Evolutionary conservation across 23 tunicate genomes (phyloP).

Genomic region (Diplosoma virens): DNA sequence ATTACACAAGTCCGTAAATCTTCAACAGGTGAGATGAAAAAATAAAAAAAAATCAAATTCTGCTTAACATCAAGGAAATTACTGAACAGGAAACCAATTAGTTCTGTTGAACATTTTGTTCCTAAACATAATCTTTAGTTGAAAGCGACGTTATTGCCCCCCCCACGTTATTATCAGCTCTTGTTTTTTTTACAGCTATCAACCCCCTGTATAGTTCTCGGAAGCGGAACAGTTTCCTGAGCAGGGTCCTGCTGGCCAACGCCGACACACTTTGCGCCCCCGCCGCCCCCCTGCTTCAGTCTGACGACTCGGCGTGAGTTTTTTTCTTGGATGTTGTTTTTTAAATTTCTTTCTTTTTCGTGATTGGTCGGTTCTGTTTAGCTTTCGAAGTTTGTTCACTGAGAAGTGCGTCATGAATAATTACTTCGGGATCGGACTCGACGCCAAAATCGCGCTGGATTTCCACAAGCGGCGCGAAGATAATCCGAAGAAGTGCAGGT

Average conservation of each 20-base stretch:
- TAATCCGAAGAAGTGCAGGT: constrained; percentile 90
- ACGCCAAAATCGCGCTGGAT: constrained; percentile 89
- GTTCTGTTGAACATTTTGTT: too few relatives aligned
- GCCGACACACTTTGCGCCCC: constrained; percentile 92
- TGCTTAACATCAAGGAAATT: too few relatives aligned
- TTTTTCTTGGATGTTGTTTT: too few relatives aligned
- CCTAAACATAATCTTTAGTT: too few relatives aligned
- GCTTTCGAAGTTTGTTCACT: constrained; percentile 31
- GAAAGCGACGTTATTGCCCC: too few relatives aligned
- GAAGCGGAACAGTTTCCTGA: constrained; percentile 36
- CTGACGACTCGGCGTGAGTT: constrained; percentile 40
- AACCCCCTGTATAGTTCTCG: constrained; percentile 48
- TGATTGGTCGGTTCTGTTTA: neutral
- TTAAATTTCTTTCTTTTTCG: too few relatives aligned
- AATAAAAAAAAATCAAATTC: too few relatives aligned
- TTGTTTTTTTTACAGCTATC: constrained; percentile 47
- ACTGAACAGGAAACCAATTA: too few relatives aligned
- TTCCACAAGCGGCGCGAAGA: constrained; percentile 90
- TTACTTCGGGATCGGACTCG: constrained; percentile 97
- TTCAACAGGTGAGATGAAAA: constrained; percentile 25
- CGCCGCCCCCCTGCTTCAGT: constrained; percentile 71
- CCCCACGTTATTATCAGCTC: too few relatives aligned
- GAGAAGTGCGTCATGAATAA: constrained; percentile 99
- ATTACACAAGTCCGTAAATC: constrained; percentile 3
- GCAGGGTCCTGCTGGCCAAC: constrained; percentile 71